Percentiles rank a stretch among this genome's conserved stretches.
phyloP scores from a whole-genome alignment of 2,888 invertebrate species.

The Rhamphomyia laevipes region DNA sequence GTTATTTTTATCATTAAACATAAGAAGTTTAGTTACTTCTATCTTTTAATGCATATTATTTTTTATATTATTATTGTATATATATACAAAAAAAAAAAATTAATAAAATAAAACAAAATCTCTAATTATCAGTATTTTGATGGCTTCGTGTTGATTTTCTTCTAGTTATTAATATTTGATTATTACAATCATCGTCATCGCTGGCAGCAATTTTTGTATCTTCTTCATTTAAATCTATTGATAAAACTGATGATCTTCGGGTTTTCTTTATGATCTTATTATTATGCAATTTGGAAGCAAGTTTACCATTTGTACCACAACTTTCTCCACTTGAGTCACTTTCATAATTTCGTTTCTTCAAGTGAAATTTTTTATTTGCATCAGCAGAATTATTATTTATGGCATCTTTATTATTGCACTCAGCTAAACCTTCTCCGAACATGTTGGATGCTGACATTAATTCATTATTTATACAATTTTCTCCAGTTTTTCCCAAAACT shows the following conservation, averaged over 20 bases:
- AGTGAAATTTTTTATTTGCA: conserved; percentile 13
- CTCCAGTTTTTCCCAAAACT: conserved; percentile 10
- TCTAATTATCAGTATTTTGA: conserved; percentile 13
- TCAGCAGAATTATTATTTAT: conserved; percentile 13
- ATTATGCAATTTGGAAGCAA: conserved; percentile 8
- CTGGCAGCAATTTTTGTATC: conserved; percentile 18
- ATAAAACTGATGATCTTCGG: conserved; percentile 18
- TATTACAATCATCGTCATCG: conserved; percentile 14
- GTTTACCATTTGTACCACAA: conserved; percentile 15
- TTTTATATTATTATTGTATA: too few species aligned
- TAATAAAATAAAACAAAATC: not conserved
- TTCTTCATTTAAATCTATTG: conserved; percentile 21
- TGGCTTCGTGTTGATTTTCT: conserved; percentile 18
- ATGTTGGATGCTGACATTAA: not conserved
- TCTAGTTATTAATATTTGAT: conserved; percentile 17
- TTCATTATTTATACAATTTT: conserved; percentile 14
- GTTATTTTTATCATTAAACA: too few species aligned
- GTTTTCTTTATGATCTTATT: conserved; percentile 18
- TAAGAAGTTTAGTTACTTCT: too few species aligned
- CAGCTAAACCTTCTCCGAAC: conserved; percentile 12
- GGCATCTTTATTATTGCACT: conserved; percentile 12
- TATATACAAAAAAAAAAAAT: too few species aligned
- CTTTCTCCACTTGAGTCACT: conserved; percentile 13
- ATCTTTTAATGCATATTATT: too few species aligned
- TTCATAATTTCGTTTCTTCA: conserved; percentile 33